These are phyloP conservation scores for Caenorhabditis imperialis DNA, from an alignment of 2,888 invertebrate genomes.

Conservation along the genomic window DNA sequence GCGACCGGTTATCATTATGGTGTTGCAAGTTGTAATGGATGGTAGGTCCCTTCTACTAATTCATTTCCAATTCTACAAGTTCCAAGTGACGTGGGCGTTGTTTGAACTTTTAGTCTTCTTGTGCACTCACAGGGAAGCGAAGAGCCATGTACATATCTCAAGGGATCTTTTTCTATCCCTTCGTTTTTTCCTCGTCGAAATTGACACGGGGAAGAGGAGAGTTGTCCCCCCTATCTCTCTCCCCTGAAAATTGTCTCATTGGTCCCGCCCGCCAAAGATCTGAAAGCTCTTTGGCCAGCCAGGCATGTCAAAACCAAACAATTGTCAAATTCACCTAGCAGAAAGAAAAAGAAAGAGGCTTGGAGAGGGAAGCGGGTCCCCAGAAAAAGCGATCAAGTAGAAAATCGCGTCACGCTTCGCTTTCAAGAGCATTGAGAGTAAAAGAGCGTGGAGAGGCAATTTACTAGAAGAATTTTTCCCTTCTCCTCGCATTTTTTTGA, in stretches of 20 bases:
- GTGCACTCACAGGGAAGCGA: too few species aligned
- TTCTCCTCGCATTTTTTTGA: not conserved
- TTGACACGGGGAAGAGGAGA: too few species aligned
- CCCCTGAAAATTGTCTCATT: constrained; percentile 6
- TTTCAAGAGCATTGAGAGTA: constrained; percentile 35
- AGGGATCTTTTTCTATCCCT: constrained; percentile 40
- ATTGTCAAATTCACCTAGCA: constrained; percentile 40
- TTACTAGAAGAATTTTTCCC: constrained; percentile 12
- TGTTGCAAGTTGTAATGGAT: constrained; percentile 77
- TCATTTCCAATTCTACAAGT: too few species aligned
- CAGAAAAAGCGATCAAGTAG: constrained; percentile 46
- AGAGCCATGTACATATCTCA: constrained; percentile 42
- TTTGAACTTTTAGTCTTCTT: constrained; percentile 32
- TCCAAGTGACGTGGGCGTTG: constrained; percentile 24
- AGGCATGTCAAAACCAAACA: constrained; percentile 41
- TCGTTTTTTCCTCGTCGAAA: constrained; percentile 3
- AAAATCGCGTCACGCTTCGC: constrained; percentile 43
- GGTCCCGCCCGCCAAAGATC: not conserved
- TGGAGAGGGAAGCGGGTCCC: not conserved
- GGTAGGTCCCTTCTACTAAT: constrained; percentile 64
- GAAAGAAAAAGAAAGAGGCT: not conserved
- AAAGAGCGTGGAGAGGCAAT: constrained; percentile 28
- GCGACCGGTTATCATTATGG: constrained; percentile 76
- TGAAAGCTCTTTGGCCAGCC: not conserved
- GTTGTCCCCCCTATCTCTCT: too few species aligned